Conservation (phyloP, 2,113 vertebrate species). For the Anser brachyrhynchus region DNA sequence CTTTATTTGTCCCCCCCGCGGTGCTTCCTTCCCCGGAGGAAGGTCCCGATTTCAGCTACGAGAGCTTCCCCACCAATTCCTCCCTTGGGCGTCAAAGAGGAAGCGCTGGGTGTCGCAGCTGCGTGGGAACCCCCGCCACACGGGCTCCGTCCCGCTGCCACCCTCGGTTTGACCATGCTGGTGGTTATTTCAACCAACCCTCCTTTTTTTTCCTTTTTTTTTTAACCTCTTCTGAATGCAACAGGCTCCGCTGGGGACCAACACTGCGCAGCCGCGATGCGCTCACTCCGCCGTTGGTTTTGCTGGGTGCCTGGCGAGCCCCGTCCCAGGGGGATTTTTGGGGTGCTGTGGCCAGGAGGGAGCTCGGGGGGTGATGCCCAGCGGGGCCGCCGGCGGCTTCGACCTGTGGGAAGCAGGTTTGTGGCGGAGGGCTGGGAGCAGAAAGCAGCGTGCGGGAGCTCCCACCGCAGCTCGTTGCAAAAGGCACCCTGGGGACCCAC, state of each 20-base stretch:
- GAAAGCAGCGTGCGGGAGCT: rapidly evolving
- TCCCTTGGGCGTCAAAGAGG: rapidly evolving
- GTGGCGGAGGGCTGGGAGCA: rapidly evolving
- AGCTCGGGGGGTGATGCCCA: background rate
- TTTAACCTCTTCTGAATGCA: rapidly evolving
- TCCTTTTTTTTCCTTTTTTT: background rate
- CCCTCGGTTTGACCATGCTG: background rate
- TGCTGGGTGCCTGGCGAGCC: rapidly evolving
- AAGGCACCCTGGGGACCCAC: background rate
- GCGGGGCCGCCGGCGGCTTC: background rate
- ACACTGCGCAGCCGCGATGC: too few relatives aligned
- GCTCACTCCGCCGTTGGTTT: rapidly evolving
- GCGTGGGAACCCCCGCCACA: background rate
- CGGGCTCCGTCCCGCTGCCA: background rate
- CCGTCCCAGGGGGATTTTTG: rapidly evolving
- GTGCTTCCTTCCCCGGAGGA: too few relatives aligned
- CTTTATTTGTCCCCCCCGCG: background rate
- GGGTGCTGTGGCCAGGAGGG: background rate
- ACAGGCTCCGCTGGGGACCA: rapidly evolving
- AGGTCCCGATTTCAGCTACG: rapidly evolving
- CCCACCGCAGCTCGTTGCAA: rapidly evolving
- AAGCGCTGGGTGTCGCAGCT: background rate
- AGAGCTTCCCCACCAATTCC: background rate
- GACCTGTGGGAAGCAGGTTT: rapidly evolving
- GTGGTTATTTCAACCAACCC: background rate